Percentiles rank a stretch among this genome's conserved stretches.
phyloP scores from a whole-genome alignment of 1,140 invertebrate species.

The Hyles euphorbiae region DNA sequence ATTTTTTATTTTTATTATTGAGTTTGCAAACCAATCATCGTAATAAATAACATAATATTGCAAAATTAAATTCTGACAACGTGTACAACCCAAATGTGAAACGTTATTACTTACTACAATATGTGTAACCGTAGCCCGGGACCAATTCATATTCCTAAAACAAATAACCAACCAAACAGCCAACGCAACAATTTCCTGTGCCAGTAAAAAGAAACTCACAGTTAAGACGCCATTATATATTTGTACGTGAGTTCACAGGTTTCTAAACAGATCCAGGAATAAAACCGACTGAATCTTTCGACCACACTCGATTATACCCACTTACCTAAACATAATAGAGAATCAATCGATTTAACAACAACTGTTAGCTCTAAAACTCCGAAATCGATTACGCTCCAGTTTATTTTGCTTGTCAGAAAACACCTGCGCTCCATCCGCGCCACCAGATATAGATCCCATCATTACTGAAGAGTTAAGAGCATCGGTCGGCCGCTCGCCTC shows the following conservation, averaged over 20 bases:
- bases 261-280: conserved; percentile 22
- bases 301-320: conserved; percentile 26
- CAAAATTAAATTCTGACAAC: no score
- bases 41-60: no score
- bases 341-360: conserved; percentile 45
- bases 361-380: conserved; percentile 49
- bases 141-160: no score
- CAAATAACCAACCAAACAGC: no score
- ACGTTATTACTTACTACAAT: no score
- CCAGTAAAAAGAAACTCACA: no score
- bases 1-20: no score
- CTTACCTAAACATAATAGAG: conserved; percentile 36
- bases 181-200: no score
- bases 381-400: conserved; percentile 60
- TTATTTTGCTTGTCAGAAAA: conserved; percentile 60
- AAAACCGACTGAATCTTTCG: conserved; percentile 22
- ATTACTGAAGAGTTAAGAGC: conserved; percentile 21
- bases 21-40: no score
- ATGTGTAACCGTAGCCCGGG: no score
- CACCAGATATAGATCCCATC: conserved; percentile 61
- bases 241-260: conserved; percentile 1
- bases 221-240: no score
- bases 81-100: no score
- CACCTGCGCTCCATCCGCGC: conserved; percentile 53
- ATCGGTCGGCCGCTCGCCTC: conserved; percentile 24